Conservation (phyloP, 2,113 vertebrate genomes). For the Trematocara unimaculatum region DNA sequence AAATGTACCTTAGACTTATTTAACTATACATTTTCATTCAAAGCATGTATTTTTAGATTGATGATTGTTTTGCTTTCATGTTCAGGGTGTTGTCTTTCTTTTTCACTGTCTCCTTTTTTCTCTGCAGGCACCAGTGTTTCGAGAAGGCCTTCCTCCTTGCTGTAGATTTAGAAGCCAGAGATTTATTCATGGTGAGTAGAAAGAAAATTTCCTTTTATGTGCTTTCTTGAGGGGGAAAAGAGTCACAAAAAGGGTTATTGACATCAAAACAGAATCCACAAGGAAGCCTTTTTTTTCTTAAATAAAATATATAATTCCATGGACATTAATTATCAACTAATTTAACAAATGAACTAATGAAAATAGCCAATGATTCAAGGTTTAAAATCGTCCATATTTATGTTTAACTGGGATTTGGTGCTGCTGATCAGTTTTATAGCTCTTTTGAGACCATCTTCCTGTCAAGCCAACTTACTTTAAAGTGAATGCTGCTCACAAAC, state of each 20-base stretch:
- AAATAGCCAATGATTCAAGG: background rate
- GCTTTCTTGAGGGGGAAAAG: background rate
- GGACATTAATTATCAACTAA: fast-evolving
- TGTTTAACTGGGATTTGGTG: background rate
- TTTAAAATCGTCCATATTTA: background rate
- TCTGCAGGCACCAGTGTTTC: slow-evolving; percentile 84
- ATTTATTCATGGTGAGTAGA: slow-evolving; percentile 94
- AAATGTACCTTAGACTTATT: background rate
- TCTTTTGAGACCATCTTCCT: background rate
- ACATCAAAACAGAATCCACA: background rate
- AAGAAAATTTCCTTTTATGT: background rate
- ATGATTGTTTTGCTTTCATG: background rate
- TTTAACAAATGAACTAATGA: background rate
- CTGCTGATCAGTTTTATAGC: background rate
- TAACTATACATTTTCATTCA: background rate
- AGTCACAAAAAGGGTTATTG: background rate
- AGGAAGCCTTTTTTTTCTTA: background rate
- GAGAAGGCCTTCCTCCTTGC: slow-evolving; percentile 97
- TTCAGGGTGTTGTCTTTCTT: background rate
- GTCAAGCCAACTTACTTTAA: background rate
- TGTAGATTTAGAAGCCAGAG: slow-evolving; percentile 85
- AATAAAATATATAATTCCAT: background rate
- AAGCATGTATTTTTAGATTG: background rate
- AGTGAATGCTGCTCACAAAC: background rate
- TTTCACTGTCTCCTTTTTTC: background rate